Base-by-base conservation (phyloP, 1,140 invertebrate genomes). In the Luehdorfia chinensis region DNA sequence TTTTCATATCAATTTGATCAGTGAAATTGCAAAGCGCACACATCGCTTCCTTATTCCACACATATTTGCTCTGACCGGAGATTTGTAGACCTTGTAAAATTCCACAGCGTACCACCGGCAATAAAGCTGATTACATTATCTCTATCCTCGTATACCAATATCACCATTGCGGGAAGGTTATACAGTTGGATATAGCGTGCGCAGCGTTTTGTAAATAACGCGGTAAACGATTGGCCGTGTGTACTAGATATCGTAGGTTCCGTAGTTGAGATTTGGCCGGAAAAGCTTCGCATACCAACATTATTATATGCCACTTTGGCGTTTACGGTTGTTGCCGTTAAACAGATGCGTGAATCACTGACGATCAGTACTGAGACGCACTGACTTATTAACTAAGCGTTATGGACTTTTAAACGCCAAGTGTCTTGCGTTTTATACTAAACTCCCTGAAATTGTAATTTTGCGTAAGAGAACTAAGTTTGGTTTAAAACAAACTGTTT, bases 231-330 rank as follows among this genome's bases (percentile, higher is more conserved):
- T 52, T 36, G 27, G 32, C 25, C 7, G 23, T 21, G 49, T 4
- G 25, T 37, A 34, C 45, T 23, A 36, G 46, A 45, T 46, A 49
- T 33, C 28, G 37, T 33, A 18, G 34, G 53, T 50, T 50, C 53
- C 47, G 51, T 13, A 15, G 39, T 33, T 66, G 33, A 45, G 53
- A 47, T 68, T 61, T 32, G 46, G 50, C 55, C 72, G 69, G 67
- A 71, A 66, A 63, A 59, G 49, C 50, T 55, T 52, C 28, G 57
- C 61, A 66, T 75, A 55, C 63, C 57, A 48, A 55, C 33, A 47
- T 46, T 49, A 48, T 59, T 60, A 62, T n/a, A n/a, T 56, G 57
- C 50, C 53, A 56, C 31, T 61, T 66, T 55, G 56, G 58, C 47
- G 51, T 66, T 66, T 51, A 64, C 50, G 43, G 60, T 64, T 58